Base-by-base conservation (phyloP, 2,797 vertebrate genomes). In the Cirrhinus molitorella region DNA sequence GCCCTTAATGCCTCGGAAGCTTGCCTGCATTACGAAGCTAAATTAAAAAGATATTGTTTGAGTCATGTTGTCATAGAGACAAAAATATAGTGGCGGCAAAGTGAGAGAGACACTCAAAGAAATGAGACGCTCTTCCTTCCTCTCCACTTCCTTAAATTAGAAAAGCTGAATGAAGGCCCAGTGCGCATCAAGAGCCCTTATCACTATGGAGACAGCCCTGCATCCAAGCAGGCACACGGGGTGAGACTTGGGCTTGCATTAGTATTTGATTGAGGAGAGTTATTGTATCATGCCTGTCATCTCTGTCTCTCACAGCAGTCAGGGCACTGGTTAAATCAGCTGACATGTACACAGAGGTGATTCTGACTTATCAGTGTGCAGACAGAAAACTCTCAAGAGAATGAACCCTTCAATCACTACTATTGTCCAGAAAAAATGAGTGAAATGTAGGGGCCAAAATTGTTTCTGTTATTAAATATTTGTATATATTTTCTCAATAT, bases 131-230 rank as follows among this genome's bases (percentile, higher is more conserved):
- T 51, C 73, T 21, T 70, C 65, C 3, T 70, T 68, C 37, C 23
- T 76, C 17, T 70, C 53, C 37, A 43, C 47, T 43, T 31, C 25
- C 31, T 77, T 40, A 79, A 79, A 57, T 71, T 47, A 61, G 40
- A 83, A 37, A 72, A 84, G 31, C 51, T 37, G 71, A 73, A 45
- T 63, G 37, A 40, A 53, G 72, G 16, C 34, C 61, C 74, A 23
- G 79, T 45, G 31, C n/a, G n/a, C 47, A 71, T 68, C 34, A 77
- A 83, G 65, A 68, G 75, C 57, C 55, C 82, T 78, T 17, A 49
- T 84, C 51, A 78, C 65, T 83, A 57, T 70, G 43, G 82, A 76
- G 65, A 77, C 73, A 61, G 72, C 72, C 34, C 47, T 68, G 61
- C 16, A 31, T 28, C 34, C 31, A 63, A 7, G n/a, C 21, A 57